Conservation (phyloP, 2,888 invertebrate genomes). For the Kryphioiulus occultus region DNA sequence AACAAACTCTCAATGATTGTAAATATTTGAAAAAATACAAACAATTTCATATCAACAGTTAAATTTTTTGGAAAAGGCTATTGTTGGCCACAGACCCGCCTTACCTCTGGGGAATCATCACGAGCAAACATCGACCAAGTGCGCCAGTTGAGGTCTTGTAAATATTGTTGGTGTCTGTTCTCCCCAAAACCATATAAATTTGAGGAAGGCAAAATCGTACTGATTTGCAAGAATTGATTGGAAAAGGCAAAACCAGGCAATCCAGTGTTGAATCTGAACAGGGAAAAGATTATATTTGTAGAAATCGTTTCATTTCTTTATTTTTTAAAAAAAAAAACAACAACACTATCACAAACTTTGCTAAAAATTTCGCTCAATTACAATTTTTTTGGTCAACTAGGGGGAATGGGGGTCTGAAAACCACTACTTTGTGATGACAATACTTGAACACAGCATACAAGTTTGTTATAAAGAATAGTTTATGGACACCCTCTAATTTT, state of each 20-base stretch:
- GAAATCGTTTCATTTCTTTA: not conserved
- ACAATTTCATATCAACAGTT: not conserved
- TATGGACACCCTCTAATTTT: too few species aligned
- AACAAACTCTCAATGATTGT: too few species aligned
- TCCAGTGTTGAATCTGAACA: slow-evolving; percentile 71
- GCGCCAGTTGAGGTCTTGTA: slow-evolving; percentile 64
- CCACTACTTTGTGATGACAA: too few species aligned
- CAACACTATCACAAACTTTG: too few species aligned
- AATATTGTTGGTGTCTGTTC: slow-evolving; percentile 68
- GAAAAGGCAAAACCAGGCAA: slow-evolving; percentile 75
- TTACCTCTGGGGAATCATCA: slow-evolving; percentile 46
- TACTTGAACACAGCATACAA: too few species aligned
- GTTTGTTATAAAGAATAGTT: too few species aligned
- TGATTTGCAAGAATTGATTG: slow-evolving; percentile 78
- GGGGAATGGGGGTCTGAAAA: too few species aligned
- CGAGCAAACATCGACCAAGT: slow-evolving; percentile 52
- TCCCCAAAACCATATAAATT: slow-evolving; percentile 80
- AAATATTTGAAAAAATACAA: not conserved
- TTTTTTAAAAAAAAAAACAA: too few species aligned
- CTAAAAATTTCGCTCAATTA: too few species aligned
- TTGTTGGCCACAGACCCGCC: not conserved
- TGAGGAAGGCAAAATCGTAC: slow-evolving; percentile 70
- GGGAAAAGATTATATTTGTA: not conserved
- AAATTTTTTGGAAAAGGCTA: too few species aligned
- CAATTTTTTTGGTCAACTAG: too few species aligned